These are phyloP conservation scores for Drosophila orena DNA, from an alignment of 1,140 invertebrate species.

Conservation along the genomic window DNA sequence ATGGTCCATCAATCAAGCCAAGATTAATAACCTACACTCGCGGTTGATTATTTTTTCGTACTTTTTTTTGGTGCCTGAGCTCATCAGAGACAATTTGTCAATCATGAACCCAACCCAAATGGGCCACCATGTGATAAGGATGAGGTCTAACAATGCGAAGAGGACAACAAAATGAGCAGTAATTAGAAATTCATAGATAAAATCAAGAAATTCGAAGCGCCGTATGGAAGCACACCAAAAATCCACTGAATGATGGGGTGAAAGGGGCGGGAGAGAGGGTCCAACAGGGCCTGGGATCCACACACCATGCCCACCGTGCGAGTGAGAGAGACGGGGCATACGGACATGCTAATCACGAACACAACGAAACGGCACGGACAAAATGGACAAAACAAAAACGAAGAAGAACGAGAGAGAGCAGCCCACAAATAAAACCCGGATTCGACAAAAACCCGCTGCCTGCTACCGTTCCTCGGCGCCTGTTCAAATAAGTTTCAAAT, in stretches of 20 bases:
- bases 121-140: constrained; percentile 31
- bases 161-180: constrained; percentile 25
- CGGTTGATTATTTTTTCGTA: constrained; percentile 18
- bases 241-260: not conserved
- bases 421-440: constrained; percentile 21
- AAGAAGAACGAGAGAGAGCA: constrained; percentile 22
- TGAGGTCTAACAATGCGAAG: constrained; percentile 21
- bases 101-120: constrained; percentile 52
- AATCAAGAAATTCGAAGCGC: constrained; percentile 37
- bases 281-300: constrained; percentile 36
- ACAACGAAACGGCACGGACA: constrained; percentile 31
- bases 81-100: constrained; percentile 47
- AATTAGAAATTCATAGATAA: constrained; percentile 73
- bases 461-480: constrained; percentile 72
- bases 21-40: constrained; percentile 50
- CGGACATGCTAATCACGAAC: constrained; percentile 69
- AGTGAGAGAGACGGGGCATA: constrained; percentile 11
- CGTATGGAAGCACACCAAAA: constrained; percentile 6
- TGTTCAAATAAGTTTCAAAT: constrained; percentile 85
- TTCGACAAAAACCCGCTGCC: constrained; percentile 29
- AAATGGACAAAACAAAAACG: constrained; percentile 20
- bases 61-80: constrained; percentile 13
- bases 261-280: not conserved
- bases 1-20: constrained; percentile 45
- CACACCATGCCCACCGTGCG: not conserved